Evolutionary conservation across 2,113 vertebrate species (phyloP), one percentile per base, ranked within the genome.

Genomic region (Cynocephalus volans): DNA sequence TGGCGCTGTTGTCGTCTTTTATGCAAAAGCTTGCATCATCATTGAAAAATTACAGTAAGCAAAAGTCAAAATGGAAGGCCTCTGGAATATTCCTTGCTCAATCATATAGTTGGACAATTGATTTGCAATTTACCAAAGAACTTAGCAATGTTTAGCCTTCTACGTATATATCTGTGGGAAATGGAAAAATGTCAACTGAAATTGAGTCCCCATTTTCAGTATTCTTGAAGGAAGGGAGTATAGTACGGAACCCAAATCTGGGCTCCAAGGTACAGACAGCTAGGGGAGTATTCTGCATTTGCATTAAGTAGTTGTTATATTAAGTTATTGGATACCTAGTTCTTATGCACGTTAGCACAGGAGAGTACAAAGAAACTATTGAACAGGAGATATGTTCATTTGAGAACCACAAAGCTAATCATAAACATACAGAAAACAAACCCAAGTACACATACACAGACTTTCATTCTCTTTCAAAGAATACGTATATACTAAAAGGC

Each of bases 1-100:
- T 50, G 65, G 77, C 6, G 52, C 70, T 45, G 41, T 41, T 31
- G 45, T 31, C 11, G 0, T 80, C 33, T 62, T 88, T 6, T 58
- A 77, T 1, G 19, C 48, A 56, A 67, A 95, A 90, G 72, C 26
- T 28, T 65, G 67, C 1, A 3, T 84, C 77, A 18, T 58, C 21
- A 6, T 36, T 8, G 56, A 69, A 73, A 72, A 50, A 77, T 67
- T 36, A 95, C 5, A 84, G n/a, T n/a, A 62, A 76, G n/a, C 24
- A 60, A 24, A 60, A 23, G 70, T 84, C 69, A 85, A 77, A 80
- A 77, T 8, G 28, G 58, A 97, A 97, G 93, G 33, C 23, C 33
- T 65, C 48, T 77, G 54, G 93, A 93, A 94, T 48, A 60, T 45
- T 84, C 54, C 83, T 82, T 9, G 41, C 13, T 93, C n/a, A 75